Conservation (phyloP, 1,140 invertebrate genomes). For the Drosophila sturtevanti region DNA sequence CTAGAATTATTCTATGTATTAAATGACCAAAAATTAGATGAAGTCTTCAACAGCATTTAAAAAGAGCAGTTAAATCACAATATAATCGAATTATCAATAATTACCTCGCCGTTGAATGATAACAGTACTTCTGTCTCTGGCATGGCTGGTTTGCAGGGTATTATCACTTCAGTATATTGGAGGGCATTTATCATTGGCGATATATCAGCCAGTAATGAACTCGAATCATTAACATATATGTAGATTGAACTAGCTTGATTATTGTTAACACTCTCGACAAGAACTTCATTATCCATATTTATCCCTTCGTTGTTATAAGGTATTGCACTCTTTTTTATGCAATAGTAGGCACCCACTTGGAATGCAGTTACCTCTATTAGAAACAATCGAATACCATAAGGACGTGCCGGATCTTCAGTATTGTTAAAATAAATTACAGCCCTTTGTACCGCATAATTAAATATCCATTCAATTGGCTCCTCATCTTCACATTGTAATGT, state of each 20-base stretch:
- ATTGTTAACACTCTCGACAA: conserved; percentile 81
- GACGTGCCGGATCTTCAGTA: conserved; percentile 72
- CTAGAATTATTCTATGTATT: conserved; percentile 4
- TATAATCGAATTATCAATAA: not conserved
- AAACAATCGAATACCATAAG: conserved; percentile 81
- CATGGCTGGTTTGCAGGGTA: conserved; percentile 88
- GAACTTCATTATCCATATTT: conserved; percentile 67
- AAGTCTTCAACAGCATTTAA: conserved; percentile 21
- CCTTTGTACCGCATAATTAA: conserved; percentile 12
- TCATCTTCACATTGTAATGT: conserved; percentile 84
- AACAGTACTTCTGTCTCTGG: conserved; percentile 86
- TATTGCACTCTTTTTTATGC: conserved; percentile 74
- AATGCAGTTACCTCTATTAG: conserved; percentile 82
- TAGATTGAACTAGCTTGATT: conserved; percentile 84
- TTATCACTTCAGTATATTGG: conserved; percentile 83
- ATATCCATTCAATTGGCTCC: conserved; percentile 83
- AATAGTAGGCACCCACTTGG: conserved; percentile 86
- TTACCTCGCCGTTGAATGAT: conserved; percentile 72
- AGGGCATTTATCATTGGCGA: conserved; percentile 74
- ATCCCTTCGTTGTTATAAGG: not conserved
- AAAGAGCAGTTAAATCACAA: not conserved
- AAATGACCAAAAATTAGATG: conserved; percentile 7
- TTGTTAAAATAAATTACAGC: conserved; percentile 22
- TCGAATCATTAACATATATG: conserved; percentile 87
- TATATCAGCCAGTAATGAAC: conserved; percentile 84